phyloP scores from a whole-genome alignment of 1,140 invertebrate genomes.

The Ctenoplectra terminalis region DNA sequence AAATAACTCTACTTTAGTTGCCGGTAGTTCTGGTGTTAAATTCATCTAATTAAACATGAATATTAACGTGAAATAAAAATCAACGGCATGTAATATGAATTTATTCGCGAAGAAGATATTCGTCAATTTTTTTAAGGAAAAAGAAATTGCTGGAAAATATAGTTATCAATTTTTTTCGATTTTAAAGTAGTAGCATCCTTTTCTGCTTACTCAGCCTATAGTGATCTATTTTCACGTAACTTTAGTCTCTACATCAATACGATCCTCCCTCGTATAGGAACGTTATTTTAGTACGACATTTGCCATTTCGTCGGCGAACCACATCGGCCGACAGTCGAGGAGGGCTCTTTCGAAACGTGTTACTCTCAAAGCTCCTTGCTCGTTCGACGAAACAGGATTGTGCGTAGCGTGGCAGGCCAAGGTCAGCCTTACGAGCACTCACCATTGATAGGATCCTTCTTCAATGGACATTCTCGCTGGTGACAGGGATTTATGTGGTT shows the following conservation, averaged over 20 bases:
- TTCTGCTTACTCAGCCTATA: no score
- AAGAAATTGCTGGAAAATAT: background rate
- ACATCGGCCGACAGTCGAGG: background rate
- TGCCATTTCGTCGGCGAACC: conserved; percentile 7
- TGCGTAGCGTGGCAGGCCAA: background rate
- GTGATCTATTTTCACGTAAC: background rate
- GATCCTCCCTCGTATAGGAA: background rate
- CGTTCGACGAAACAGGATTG: background rate
- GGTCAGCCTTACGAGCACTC: background rate
- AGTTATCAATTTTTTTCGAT: no score
- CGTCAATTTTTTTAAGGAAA: no score
- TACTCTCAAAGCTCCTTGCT: background rate
- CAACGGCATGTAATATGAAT: no score
- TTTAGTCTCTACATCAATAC: background rate
- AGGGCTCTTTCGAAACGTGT: background rate
- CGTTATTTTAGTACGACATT: conserved; percentile 11
- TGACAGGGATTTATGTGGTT: background rate
- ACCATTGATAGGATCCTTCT: background rate
- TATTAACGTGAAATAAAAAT: no score
- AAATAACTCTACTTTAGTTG: no score
- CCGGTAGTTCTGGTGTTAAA: no score
- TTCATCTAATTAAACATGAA: no score
- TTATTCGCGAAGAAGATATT: no score
- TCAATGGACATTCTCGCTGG: background rate
- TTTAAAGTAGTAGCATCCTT: no score